Evolutionary conservation across 92 coral and sea anemone genomes (phyloP).

Genomic region (Actinostola sp.): DNA sequence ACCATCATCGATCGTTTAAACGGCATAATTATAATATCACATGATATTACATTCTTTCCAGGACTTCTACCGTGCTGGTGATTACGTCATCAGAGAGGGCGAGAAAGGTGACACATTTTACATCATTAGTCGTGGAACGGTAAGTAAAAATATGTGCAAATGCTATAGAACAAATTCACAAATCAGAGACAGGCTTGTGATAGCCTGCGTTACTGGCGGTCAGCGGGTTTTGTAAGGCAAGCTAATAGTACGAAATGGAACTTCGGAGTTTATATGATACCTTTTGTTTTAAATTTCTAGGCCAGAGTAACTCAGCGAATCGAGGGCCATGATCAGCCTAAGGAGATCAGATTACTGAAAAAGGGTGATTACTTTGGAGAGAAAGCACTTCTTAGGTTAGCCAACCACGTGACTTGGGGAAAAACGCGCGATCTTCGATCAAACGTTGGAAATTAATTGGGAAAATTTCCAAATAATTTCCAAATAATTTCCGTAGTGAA

Average conservation of each 20-base stretch:
- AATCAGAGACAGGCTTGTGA: not conserved
- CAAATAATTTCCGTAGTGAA: no score
- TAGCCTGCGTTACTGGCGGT: not conserved
- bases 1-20: not conserved
- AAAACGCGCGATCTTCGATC: no score
- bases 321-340: slow-evolving; percentile 78
- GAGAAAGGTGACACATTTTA: slow-evolving; percentile 95
- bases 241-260: not conserved
- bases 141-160: slow-evolving; percentile 31
- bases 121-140: slow-evolving; percentile 90
- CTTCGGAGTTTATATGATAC: not conserved
- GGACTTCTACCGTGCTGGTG: slow-evolving; percentile 92
- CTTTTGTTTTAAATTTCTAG: no score
- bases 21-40: not conserved
- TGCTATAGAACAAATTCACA: not conserved
- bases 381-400: slow-evolving; percentile 90
- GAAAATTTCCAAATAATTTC: no score
- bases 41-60: slow-evolving; percentile 5
- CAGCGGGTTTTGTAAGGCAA: no score
- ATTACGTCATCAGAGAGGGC: slow-evolving; percentile 90
- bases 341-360: slow-evolving; percentile 73
- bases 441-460: no score
- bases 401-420: no score
- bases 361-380: slow-evolving; percentile 98
- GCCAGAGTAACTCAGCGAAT: slow-evolving; percentile 91